Base-by-base conservation (phyloP, 2,113 vertebrate species). In the Meriones unguiculatus region DNA sequence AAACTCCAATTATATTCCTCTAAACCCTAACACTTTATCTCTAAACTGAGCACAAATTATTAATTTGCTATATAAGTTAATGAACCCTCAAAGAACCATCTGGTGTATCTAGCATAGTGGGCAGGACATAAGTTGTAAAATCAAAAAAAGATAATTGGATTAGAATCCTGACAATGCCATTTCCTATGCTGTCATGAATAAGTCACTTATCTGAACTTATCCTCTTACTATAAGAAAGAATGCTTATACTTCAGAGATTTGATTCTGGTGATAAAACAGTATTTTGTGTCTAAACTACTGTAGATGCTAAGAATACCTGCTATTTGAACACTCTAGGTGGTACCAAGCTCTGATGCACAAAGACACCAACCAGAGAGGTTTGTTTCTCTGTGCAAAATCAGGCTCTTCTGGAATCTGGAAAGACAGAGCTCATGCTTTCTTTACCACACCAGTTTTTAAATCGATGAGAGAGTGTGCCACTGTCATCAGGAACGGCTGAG, bases 281-380 rank as follows among this genome's bases (percentile, higher is more conserved):
- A 59, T 82, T 93, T 38, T 32, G 17, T 88, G 5, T 59, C 41
- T 96, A 28, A 41, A 96, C 70, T 80, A 85, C 28, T 72, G 14
- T 81, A 95, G 78, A 81, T 77, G 69, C 73, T 91, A 94, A 91
- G 93, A 96, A 52, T 75, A 84, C 85, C 28, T 81, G 35, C 75
- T 84, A 86, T 30, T 91, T 80, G 54, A 86, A 95, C 94, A 41
- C 22, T 50, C 89, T 78, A n/a, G 13, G 35, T 12, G 81, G n/a
- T 77, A 38, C n/a, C 24, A 59, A 69, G 70, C 25, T 50, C 28
- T 89, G 69, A 67, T 78, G 46, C 70, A 57, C 54, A 73, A 87
- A 91, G 41, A 65, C 28, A 89, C 17, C 38, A 82, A 73, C 54
- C 62, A 91, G 24, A 69, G 28, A 75, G 72, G 15, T 82, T 78